Base-by-base conservation (phyloP, 2,113 vertebrate genomes). In the Mirza zaza region DNA sequence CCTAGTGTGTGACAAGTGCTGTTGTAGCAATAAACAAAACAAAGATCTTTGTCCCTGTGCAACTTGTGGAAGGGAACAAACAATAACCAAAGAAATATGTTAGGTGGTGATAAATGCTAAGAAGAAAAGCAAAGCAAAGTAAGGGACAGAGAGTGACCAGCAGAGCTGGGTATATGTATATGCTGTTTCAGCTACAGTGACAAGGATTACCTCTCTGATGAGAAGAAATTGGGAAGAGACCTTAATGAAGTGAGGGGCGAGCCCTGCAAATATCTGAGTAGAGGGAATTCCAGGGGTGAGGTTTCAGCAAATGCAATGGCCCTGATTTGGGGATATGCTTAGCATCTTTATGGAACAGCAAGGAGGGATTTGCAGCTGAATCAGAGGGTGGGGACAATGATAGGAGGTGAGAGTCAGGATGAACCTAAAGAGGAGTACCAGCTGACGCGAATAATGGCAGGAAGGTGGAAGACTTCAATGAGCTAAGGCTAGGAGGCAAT, bases 331-430 rank as follows among this genome's bases (percentile, higher is more conserved):
- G 82, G 55, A 87, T 42, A 87, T 71, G 52, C 57, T 79, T 63
- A 90, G 55, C 36, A 79, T 86, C 76, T 87, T 95, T 57, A 88
- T 79, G 86, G 73, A 96, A 79, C 15, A 87, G 59, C 34, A 76
- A 88, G 50, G 45, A 65, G 18, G 23, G 32, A 8, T 17, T 80
- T 79, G 34, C 79, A 21, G 65, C 34, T 85, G 39, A 48, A 95
- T 55, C 32, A 67, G 71, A 29, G 29, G 18, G 29, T 73, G 48
- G 32, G 17, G 34, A 92, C 27, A 61, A 32, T 67, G 18, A 7
- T 17, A 82, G 27, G 27, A 87, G 42, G 50, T 39, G 57, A 82
- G 36, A 75, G 75, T 52, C 79, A 94, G 34, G 67, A 67, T 86
- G 48, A 65, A 65, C 18, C 9, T 34, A n/a, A 92, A 92, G 20